Conservation (phyloP, 2,113 vertebrate species). For the Eulemur macaco region DNA sequence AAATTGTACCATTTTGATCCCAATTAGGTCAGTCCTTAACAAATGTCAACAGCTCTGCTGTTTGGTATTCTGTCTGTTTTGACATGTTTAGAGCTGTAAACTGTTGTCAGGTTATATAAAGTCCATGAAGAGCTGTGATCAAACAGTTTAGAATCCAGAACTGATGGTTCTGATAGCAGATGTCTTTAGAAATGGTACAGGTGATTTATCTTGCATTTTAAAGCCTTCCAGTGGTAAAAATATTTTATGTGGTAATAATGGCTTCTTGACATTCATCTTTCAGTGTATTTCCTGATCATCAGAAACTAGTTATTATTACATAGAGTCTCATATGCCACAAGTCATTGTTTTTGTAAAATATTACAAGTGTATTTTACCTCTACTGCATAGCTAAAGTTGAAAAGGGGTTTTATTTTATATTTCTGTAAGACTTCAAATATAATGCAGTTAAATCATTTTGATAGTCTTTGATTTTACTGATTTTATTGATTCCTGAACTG, state of each 20-base stretch:
- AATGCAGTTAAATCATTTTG: not conserved
- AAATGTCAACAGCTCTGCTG: not conserved
- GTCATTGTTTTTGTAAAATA: not conserved
- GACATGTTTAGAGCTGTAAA: not conserved
- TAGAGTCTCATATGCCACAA: not conserved
- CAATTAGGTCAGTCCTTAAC: not conserved
- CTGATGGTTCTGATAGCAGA: no score
- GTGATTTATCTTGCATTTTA: not conserved
- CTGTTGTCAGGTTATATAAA: not conserved
- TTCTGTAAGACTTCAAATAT: not conserved
- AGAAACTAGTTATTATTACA: not conserved
- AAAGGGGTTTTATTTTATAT: not conserved
- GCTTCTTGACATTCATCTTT: not conserved
- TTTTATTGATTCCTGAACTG: slow-evolving; percentile 16
- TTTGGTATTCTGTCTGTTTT: not conserved
- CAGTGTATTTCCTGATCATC: not conserved
- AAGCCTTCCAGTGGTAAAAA: not conserved
- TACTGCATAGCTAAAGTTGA: not conserved
- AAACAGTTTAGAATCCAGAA: not conserved
- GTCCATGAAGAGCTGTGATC: not conserved
- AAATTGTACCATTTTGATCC: not conserved
- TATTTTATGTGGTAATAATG: not conserved
- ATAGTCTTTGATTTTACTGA: slow-evolving; percentile 38
- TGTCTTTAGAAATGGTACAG: not conserved
- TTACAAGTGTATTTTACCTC: not conserved